Evolutionary conservation across 2,797 vertebrate genomes (phyloP), one percentile per base, ranked within the genome.

Genomic region (Sebastes trivittatus): DNA sequence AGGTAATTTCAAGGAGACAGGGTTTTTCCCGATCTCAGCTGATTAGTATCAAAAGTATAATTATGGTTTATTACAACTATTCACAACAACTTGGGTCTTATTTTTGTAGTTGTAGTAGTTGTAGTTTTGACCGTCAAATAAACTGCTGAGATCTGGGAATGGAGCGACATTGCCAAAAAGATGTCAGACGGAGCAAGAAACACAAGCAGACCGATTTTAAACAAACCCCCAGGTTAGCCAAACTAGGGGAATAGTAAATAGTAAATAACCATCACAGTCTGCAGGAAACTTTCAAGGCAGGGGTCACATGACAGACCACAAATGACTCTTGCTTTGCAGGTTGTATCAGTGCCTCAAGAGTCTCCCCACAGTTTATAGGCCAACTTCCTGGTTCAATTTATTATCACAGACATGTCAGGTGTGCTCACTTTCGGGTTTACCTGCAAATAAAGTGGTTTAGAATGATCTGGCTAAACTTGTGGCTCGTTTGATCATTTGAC

Each of bases 1-100:
- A 59, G 11, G 11, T 60, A 0, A 68, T 62, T 54, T 54, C 8
- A 18, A 22, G 59, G 46, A 29, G 23, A 22, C 29, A 18, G 20
- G 34, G 34, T 71, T 64, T 25, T n/a, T 63, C 14, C 60, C 74
- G 29, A 76, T 73, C 42, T 49, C 42, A 71, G 55, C 61, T 71
- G 56, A 61, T 64, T 67, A 13, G 11, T 18, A 22, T 63, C 11
- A 70, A 67, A 64, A 46, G 7, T 68, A 23, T 23, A 23, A 23
- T 23, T 23, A 23, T 23, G 23, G 23, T 23, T 54, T 36, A 36
- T 34, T 25, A 56, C 13, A 16, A 27, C 3, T 14, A 4, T 27
- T 58, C n/a, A 34, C 4, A 16, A 64, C 16, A 77, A 18, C 38
- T 65, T 56, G 34, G 32, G 8, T 52, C 49, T 52, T 20, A 36